Conservation (phyloP, 2,113 vertebrate species). For the Cinclus cinclus region DNA sequence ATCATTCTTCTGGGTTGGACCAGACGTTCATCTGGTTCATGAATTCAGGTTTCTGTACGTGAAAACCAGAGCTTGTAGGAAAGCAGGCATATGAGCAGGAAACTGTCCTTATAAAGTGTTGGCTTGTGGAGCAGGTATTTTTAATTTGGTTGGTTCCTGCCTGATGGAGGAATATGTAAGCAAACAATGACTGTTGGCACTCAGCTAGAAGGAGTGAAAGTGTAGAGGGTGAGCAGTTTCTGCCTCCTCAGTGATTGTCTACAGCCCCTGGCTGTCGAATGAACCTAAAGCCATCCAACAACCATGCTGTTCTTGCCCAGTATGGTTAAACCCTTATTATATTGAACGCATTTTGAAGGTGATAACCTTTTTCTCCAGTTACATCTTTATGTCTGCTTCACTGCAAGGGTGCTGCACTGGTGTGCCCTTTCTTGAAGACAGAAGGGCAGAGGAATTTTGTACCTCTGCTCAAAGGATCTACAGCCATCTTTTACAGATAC, state of each 20-base stretch:
- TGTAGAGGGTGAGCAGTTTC: not conserved
- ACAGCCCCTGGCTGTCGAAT: not conserved
- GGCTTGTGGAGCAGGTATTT: not conserved
- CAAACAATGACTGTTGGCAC: not conserved
- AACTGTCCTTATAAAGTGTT: not conserved
- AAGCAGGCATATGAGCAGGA: not conserved
- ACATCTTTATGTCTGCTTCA: not conserved
- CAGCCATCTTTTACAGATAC: rapidly evolving
- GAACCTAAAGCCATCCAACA: not conserved
- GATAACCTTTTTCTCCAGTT: not conserved
- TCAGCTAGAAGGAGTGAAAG: not conserved
- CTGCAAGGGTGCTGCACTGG: not conserved
- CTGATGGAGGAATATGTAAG: not conserved
- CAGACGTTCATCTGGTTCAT: not conserved
- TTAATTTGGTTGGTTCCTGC: not conserved
- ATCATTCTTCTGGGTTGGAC: not conserved
- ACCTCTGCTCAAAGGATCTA: not conserved
- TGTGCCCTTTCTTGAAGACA: not conserved
- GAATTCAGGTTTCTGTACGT: not conserved
- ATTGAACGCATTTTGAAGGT: not conserved
- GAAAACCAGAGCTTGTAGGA: not conserved
- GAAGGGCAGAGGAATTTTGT: not conserved
- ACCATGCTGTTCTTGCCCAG: not conserved
- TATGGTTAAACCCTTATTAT: not conserved
- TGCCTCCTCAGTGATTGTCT: not conserved